Percentiles rank a stretch among this genome's conserved stretches.
These are phyloP conservation scores for Pantelozetes paolii DNA, from an alignment of 2,888 invertebrate species.

Conservation along the genomic window DNA sequence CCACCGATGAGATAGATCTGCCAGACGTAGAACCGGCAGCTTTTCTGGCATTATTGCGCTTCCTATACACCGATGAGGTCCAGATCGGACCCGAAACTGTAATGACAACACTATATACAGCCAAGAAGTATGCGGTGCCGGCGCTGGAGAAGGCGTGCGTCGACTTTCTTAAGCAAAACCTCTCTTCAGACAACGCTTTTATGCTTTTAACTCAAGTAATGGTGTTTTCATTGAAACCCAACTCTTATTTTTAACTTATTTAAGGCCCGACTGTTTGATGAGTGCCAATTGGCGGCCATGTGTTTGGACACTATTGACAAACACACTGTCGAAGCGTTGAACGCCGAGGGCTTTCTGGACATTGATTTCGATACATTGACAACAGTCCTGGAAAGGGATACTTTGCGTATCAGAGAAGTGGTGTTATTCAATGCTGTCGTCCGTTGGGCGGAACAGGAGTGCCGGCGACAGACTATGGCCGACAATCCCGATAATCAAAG, in stretches of 20 bases:
- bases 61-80: constrained; percentile 72
- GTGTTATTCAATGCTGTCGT: constrained; percentile 70
- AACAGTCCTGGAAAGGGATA: constrained; percentile 71
- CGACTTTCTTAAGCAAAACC: constrained; percentile 67
- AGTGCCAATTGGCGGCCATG: constrained; percentile 71
- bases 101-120: constrained; percentile 78
- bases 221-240: background rate
- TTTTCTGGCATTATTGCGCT: constrained; percentile 67
- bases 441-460: constrained; percentile 71
- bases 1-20: constrained; percentile 68
- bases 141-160: constrained; percentile 77
- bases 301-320: constrained; percentile 79
- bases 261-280: constrained; percentile 72
- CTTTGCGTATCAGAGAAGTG: constrained; percentile 70
- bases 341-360: constrained; percentile 74
- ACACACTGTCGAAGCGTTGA: constrained; percentile 71
- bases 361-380: constrained; percentile 74
- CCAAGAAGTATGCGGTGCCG: constrained; percentile 80
- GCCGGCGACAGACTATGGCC: constrained; percentile 63
- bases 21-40: constrained; percentile 79
- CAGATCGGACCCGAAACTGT: constrained; percentile 78
- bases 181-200: constrained; percentile 77
- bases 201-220: constrained; percentile 64
- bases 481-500: constrained; percentile 66
- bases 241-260: background rate